phyloP scores from a whole-genome alignment of 2,888 invertebrate species.

The Stenotaenia linearis region DNA sequence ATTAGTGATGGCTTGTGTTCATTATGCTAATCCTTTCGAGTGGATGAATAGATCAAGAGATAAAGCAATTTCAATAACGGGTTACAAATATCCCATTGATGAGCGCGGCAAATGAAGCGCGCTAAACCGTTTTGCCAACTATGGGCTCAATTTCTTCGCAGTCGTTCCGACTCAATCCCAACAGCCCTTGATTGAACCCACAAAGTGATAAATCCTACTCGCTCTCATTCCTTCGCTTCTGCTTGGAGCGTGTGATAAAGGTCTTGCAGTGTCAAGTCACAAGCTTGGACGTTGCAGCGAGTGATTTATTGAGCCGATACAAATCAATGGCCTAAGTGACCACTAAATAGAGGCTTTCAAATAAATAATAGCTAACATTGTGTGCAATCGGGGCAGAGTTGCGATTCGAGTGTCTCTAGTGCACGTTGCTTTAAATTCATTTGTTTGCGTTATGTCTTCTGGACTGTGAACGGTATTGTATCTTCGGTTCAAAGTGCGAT shows the following conservation, averaged over 20 bases:
- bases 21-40: background rate
- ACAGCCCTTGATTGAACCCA: conserved; percentile 3
- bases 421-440: too few species aligned
- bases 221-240: conserved; percentile 2
- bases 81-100: background rate
- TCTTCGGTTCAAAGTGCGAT: too few species aligned
- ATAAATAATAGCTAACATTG: background rate
- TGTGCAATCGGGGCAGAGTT: background rate
- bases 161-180: background rate
- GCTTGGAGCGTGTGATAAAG: background rate
- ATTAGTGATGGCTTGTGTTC: background rate
- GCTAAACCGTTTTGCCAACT: background rate
- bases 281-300: background rate
- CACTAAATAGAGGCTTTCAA: background rate
- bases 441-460: too few species aligned
- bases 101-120: background rate
- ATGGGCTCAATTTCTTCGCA: background rate
- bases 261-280: background rate
- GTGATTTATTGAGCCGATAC: background rate
- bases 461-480: too few species aligned
- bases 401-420: background rate
- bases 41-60: background rate
- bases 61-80: background rate
- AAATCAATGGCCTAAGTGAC: background rate
- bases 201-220: conserved; percentile 1